These are phyloP conservation scores for Dolichallabes microphthalmus DNA, from an alignment of 2,113 vertebrate species.

Conservation along the genomic window DNA sequence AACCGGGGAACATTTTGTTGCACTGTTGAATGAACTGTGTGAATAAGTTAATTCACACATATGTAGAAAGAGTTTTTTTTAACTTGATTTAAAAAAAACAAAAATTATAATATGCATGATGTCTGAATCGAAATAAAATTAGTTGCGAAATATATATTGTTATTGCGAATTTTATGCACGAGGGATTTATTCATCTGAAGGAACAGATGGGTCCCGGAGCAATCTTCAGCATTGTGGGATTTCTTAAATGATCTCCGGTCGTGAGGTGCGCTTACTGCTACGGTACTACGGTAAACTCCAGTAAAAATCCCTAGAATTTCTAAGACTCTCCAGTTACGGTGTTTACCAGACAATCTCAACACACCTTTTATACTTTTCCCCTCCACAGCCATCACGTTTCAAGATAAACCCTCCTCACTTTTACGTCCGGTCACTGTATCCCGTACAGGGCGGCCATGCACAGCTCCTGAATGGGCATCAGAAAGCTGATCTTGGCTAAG, in stretches of 20 bases:
- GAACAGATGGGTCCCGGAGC: not conserved
- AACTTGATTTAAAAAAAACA: too few relatives aligned
- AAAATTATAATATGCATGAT: not conserved
- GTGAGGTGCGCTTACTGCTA: not conserved
- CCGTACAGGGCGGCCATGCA: conserved; percentile 50
- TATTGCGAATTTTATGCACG: not conserved
- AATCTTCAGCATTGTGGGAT: conserved; percentile 3
- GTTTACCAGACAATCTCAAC: conserved; percentile 57
- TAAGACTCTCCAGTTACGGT: conserved; percentile 60
- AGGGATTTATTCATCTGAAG: not conserved
- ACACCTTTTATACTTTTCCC: conserved; percentile 51
- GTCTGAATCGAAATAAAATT: not conserved
- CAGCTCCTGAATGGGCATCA: conserved; percentile 63
- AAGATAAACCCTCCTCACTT: conserved; percentile 64
- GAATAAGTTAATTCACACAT: not conserved
- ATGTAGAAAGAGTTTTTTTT: not conserved
- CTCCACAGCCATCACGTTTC: conserved; percentile 63
- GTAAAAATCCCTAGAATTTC: conserved; percentile 34
- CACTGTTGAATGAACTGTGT: not conserved
- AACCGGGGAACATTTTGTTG: conserved; percentile 15
- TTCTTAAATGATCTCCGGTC: not conserved
- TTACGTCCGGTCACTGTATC: conserved; percentile 68
- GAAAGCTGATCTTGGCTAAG: conserved; percentile 65
- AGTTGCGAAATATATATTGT: not conserved
- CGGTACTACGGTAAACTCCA: not conserved